These are phyloP conservation scores for Amorpha juglandis DNA, from an alignment of 2,888 invertebrate genomes.

Conservation along the genomic window DNA sequence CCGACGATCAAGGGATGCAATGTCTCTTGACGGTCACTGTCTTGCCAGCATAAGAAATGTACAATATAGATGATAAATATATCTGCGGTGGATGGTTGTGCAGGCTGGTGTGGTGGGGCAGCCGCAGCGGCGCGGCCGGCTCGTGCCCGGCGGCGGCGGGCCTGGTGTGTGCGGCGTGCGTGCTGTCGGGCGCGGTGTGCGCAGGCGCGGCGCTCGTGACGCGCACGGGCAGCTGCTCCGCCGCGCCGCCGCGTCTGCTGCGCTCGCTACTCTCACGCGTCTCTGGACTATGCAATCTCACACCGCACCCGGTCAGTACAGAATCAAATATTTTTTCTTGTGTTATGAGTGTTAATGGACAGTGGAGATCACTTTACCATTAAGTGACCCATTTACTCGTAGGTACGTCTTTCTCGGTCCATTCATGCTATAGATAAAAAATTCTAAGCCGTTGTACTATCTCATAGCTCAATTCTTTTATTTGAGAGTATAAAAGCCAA, in stretches of 20 bases:
- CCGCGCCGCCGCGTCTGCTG: slow-evolving; percentile 51
- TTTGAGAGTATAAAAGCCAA: not conserved
- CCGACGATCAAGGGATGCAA: too few species aligned
- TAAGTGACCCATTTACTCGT: too few species aligned
- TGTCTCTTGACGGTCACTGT: too few species aligned
- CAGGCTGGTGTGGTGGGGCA: slow-evolving; percentile 64
- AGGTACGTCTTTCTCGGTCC: too few species aligned
- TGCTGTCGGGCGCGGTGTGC: slow-evolving; percentile 47
- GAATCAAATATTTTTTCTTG: not conserved
- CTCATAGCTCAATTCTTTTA: too few species aligned
- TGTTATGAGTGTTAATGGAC: too few species aligned
- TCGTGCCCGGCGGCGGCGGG: slow-evolving; percentile 47
- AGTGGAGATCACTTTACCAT: too few species aligned
- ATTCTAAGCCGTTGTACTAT: too few species aligned
- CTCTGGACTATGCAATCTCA: slow-evolving; percentile 45
- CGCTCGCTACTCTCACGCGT: slow-evolving; percentile 45
- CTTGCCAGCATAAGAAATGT: too few species aligned
- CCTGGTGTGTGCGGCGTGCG: slow-evolving; percentile 52
- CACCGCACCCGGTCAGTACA: slow-evolving; percentile 44
- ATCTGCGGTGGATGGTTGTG: not conserved
- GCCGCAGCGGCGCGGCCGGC: slow-evolving; percentile 50
- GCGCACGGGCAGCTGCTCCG: slow-evolving; percentile 47
- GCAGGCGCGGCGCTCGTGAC: slow-evolving; percentile 53
- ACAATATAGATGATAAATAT: not conserved
- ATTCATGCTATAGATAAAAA: too few species aligned